phyloP scores from a whole-genome alignment of 1,140 invertebrate species.

The Atta cephalotes region DNA sequence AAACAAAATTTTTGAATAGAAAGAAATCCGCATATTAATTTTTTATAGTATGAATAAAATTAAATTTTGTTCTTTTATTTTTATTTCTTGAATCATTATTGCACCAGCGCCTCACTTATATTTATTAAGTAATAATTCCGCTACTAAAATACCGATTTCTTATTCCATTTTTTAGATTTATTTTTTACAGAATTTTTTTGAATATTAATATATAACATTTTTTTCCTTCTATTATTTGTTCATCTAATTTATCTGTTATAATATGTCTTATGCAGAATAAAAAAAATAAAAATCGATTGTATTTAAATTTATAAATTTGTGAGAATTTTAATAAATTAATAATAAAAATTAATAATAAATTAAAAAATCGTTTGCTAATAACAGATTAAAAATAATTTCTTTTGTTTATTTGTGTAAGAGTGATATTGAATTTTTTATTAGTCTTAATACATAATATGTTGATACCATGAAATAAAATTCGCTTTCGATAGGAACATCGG shows the following conservation, averaged over 20 bases:
- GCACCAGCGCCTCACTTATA: neutral
- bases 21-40: neutral
- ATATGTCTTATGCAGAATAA: neutral
- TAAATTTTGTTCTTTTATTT: neutral
- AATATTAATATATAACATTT: conserved; percentile 43
- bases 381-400: neutral
- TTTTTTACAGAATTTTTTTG: neutral
- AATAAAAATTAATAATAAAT: too few relatives aligned
- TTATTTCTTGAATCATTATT: neutral
- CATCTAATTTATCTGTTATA: conserved; percentile 19
- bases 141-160: neutral
- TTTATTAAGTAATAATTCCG: neutral
- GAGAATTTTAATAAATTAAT: conserved; percentile 10
- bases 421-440: conserved; percentile 14
- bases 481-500: conserved; percentile 84
- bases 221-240: conserved; percentile 49
- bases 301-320: neutral
- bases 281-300: neutral
- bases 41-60: conserved; percentile 1
- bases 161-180: neutral
- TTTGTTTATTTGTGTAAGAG: neutral
- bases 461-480: conserved; percentile 44
- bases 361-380: neutral
- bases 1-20: neutral
- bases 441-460: neutral